These are phyloP conservation scores for Myathropa florea DNA, from an alignment of 2,888 invertebrate genomes.

Conservation along the genomic window DNA sequence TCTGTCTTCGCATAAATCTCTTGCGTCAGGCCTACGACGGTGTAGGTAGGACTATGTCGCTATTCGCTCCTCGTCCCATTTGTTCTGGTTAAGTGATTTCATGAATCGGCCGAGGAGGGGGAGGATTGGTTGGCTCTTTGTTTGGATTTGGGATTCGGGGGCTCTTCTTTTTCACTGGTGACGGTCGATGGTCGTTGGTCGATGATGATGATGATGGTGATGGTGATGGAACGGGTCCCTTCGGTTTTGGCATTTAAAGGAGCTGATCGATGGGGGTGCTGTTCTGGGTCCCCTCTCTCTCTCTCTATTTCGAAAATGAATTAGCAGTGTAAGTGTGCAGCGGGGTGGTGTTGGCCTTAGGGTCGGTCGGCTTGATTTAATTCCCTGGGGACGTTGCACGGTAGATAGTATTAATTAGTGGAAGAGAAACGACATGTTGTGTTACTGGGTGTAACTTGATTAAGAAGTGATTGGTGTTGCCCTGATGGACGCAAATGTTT, in stretches of 20 bases:
- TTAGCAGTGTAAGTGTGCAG: slow-evolving; percentile 24
- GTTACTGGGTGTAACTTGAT: slow-evolving; percentile 53
- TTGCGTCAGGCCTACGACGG: slow-evolving; percentile 36
- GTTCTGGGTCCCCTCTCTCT: background rate
- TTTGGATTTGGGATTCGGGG: background rate
- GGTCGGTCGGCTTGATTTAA: slow-evolving; percentile 7
- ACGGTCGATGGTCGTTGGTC: slow-evolving; percentile 37
- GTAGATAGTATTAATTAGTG: slow-evolving; percentile 55
- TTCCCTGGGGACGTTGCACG: slow-evolving; percentile 16
- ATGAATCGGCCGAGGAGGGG: slow-evolving; percentile 41
- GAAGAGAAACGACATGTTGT: slow-evolving; percentile 56
- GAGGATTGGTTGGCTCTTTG: slow-evolving; percentile 4
- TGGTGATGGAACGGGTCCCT: slow-evolving; percentile 53
- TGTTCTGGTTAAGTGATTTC: slow-evolving; percentile 70
- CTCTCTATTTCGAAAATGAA: slow-evolving; percentile 18
- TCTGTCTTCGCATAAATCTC: slow-evolving; percentile 71
- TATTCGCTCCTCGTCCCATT: slow-evolving; percentile 45
- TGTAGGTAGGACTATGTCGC: slow-evolving; percentile 1
- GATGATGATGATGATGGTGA: slow-evolving; percentile 56
- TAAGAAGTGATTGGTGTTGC: slow-evolving; percentile 65
- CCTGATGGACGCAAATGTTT: slow-evolving; percentile 56
- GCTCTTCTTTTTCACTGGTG: slow-evolving; percentile 1
- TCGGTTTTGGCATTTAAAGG: slow-evolving; percentile 38
- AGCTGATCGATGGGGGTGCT: slow-evolving; percentile 59
- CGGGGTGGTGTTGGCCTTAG: background rate